Evolutionary conservation across 2,888 invertebrate genomes (phyloP), one percentile per base, ranked within the genome.

Genomic region (Polydrusus tereticollis): DNA sequence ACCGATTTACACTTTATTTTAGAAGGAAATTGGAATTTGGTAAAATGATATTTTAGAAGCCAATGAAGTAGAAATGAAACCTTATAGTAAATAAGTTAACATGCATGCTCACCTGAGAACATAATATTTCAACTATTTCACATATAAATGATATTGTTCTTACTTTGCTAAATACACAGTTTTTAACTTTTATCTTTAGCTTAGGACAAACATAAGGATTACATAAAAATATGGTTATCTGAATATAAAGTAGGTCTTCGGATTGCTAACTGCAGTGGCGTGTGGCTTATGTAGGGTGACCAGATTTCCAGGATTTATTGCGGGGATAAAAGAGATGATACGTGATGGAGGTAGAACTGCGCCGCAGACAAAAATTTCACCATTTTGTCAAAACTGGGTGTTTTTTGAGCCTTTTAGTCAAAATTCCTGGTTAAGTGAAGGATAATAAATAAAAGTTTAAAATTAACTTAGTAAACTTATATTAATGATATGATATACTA

Each of bases 21-120:
- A 33, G 64, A 75, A 73, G 69, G 33, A 59, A 58, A 59, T 20
- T 29, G 29, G 60, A 26, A 26, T 20, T 6, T 43, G 65, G 81
- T 78, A 81, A 77, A 73, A 43, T 76, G 50, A 52, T 60, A 81
- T 79, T 3, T 74, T 65, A 41, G 82, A 82, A 82, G 78, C 82
- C 82, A 81, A 78, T 82, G 74, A 82, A 81, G 78, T 77, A 76
- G 77, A 74, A 60, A 75, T 73, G 82, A 80, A 82, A 82, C 80
- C 79, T 63, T 79, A 81, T 62, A 62, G 20, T n/a, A 33, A 47
- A 29, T 45, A 16, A 43, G 45, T 26, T 43, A 60, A 60, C 8
- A 16, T 43, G 62, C 29, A 33, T 14, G 33, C 14, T 7, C 8
- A 52, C 52, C 16, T 29, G 52, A 29, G 50, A 55, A 29, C 7